These are phyloP conservation scores for Megaptera novaeangliae DNA, from an alignment of 2,113 vertebrate species.

Conservation along the genomic window DNA sequence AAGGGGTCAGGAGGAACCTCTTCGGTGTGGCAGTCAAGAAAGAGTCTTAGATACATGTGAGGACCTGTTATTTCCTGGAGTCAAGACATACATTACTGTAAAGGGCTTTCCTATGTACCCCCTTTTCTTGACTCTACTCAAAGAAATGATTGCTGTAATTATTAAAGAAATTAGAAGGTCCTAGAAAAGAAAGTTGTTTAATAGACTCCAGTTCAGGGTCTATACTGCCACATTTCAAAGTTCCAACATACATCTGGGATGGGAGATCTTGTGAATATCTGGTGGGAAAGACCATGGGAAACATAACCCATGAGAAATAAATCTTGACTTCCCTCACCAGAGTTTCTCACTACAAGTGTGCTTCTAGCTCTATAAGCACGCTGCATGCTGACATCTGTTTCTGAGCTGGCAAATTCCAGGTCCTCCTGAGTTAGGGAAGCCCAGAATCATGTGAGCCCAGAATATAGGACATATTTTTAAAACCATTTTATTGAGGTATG, in stretches of 20 bases:
- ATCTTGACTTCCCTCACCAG: not conserved
- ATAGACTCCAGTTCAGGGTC: not conserved
- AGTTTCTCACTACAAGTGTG: not conserved
- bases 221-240: not conserved
- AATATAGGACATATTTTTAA: not conserved
- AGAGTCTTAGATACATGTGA: not conserved
- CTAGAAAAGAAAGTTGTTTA: not conserved
- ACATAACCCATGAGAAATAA: not conserved
- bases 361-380: rapidly evolving
- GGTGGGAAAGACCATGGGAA: not conserved
- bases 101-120: not conserved
- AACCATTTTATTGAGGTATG: not conserved
- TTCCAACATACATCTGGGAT: not conserved
- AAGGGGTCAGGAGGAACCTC: not conserved
- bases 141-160: not conserved
- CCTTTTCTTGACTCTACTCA: not conserved
- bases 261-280: not conserved
- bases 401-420: not conserved
- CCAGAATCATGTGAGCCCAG: not conserved
- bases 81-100: not conserved
- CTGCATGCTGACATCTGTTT: not conserved
- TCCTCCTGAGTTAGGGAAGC: not conserved
- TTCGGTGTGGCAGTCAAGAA: not conserved
- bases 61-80: not conserved
- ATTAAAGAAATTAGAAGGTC: too few relatives aligned